Base-by-base conservation (phyloP, 1,140 invertebrate species). In the Drosophila sp. region DNA sequence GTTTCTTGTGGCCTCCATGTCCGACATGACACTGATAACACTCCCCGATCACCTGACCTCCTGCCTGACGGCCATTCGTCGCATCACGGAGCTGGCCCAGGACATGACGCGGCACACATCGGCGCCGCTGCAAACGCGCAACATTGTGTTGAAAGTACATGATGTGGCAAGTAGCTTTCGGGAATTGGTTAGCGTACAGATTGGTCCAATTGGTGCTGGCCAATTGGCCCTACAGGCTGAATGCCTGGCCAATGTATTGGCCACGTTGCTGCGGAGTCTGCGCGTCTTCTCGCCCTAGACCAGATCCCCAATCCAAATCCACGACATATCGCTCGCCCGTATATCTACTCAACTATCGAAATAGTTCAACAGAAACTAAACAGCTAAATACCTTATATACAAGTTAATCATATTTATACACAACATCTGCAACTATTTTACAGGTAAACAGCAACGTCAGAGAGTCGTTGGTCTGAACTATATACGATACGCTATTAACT, bases 161-260 rank as follows among this genome's bases (percentile, higher is more conserved):
- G 95, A 96, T 89, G 96, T 97, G 18, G 94, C 95, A 0, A 94
- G 95, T n/a, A 95, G 96, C 13, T 97, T 96, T 89, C 95, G 94
- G 36, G 94, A 94, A 87, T 92, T 94, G 57, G 94, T 94, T 9
- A 94, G 94, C 7, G 93, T 94, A 5, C 93, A 95, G 73, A 94
- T 95, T 72, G 93, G 93, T 2, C 89, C 89, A 7, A 58, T 91
- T 11, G 91, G 91, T 0, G 93, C 94, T 0, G 94, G 94, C 7
- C 94, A 95, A 70, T 86, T 95, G 65, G 94, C 95, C 64, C 92
- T 95, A 36, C 94, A 96, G 86, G 97, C 97, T 0, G 97, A 97
- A 78, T 94, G 94, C 43, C 91, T 98, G 69, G 97, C 97, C 3
- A 95, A 95, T 81, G 95, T 97, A 4, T 92, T 98, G 64, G 96